phyloP scores from a whole-genome alignment of 2,113 vertebrate species.

The Tapirus terrestris region DNA sequence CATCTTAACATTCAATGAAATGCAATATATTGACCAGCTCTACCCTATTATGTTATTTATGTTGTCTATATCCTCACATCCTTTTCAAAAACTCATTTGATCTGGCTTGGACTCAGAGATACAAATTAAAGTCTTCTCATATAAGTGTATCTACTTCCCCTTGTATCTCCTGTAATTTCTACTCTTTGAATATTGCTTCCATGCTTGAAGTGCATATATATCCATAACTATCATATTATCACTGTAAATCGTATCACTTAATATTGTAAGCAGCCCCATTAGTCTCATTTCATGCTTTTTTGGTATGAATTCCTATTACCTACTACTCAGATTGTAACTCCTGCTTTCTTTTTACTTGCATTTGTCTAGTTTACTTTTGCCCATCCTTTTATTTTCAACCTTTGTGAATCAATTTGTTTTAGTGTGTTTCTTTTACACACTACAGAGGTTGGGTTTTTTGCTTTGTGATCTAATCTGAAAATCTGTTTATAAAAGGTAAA shows the following conservation, averaged over 20 bases:
- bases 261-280: neutral
- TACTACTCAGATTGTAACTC: neutral
- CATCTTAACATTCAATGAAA: neutral
- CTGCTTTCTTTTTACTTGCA: neutral
- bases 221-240: neutral
- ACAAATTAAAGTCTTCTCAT: neutral
- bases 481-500: neutral
- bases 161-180: neutral
- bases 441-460: neutral
- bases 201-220: neutral
- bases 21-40: neutral
- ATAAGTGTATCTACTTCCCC: neutral
- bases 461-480: neutral
- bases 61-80: neutral
- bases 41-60: neutral
- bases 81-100: neutral
- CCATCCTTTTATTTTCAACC: neutral
- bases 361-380: neutral
- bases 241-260: neutral
- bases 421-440: neutral
- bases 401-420: slow-evolving; percentile 21
- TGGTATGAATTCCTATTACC: neutral
- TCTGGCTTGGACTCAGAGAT: neutral
- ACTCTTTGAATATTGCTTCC: neutral
- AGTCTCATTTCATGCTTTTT: neutral